phyloP scores from a whole-genome alignment of 2,888 invertebrate species.

The Chloroclystis v-ata region DNA sequence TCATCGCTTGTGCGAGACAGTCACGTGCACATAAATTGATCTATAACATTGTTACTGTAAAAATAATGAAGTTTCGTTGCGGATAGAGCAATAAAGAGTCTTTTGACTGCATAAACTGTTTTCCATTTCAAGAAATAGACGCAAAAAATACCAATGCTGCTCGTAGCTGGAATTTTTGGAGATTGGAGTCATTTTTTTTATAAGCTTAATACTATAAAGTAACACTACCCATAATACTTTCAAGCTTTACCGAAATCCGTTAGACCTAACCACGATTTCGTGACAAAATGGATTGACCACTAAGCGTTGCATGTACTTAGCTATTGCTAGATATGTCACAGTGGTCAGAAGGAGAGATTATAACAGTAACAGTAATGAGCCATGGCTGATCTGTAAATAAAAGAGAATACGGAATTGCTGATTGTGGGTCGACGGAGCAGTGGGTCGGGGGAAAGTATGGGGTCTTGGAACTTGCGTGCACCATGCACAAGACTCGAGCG shows the following conservation, averaged over 20 bases:
- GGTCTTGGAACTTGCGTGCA: constrained; percentile 56
- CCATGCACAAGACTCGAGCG: constrained; percentile 3
- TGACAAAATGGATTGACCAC: constrained; percentile 21
- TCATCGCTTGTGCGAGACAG: constrained; percentile 28
- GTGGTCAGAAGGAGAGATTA: constrained; percentile 48
- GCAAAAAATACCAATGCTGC: neutral
- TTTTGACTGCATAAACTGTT: constrained; percentile 16
- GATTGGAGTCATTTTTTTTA: neutral
- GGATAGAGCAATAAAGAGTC: constrained; percentile 23
- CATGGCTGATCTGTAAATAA: constrained; percentile 61
- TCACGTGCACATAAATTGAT: constrained; percentile 38
- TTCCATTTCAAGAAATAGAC: constrained; percentile 2
- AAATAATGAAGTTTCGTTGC: constrained; percentile 30
- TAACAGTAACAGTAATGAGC: constrained; percentile 55
- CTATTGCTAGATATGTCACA: constrained; percentile 31
- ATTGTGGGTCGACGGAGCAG: constrained; percentile 72
- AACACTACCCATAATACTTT: neutral
- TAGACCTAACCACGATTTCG: constrained; percentile 27
- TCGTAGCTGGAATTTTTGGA: too few species aligned
- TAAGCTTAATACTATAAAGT: neutral
- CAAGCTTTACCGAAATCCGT: constrained; percentile 14
- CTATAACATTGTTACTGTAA: constrained; percentile 34
- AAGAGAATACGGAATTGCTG: constrained; percentile 69
- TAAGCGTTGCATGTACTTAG: constrained; percentile 28
- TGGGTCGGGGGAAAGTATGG: constrained; percentile 76